Base-by-base conservation (phyloP, 2,888 invertebrate species). In the Icerya purchasi region DNA sequence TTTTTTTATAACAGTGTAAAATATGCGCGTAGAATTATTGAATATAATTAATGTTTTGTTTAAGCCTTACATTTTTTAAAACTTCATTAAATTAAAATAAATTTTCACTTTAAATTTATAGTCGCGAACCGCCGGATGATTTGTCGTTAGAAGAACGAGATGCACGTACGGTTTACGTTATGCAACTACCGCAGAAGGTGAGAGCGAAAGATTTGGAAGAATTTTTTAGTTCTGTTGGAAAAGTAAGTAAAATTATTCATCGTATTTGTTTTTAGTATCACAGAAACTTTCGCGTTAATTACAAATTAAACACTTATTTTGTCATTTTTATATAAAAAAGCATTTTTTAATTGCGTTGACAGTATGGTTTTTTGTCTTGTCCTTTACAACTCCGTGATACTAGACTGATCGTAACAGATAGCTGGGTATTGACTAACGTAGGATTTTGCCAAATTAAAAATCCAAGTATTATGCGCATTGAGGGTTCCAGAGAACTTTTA, bases 221-320 rank as follows among this genome's bases (percentile, higher is more conserved):
- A 73, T 99, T 99, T 73, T 98, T 98, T 73, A 93, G 93, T 24
- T 88, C 94, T 62, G 96, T 98, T 62, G 98, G 98, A 53, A 94
- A 94, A 79, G 94, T 94, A 61, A 57, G 61, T 50, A 20, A 8
- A 36, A 8, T n/a, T n/a, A n/a, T n/a, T n/a, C n/a, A n/a, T n/a
- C n/a, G n/a, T n/a, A n/a, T n/a, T n/a, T n/a, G n/a, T n/a, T n/a
- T n/a, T n/a, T n/a, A n/a, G n/a, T n/a, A n/a, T n/a, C n/a, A n/a
- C n/a, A n/a, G n/a, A n/a, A n/a, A n/a, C n/a, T n/a, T n/a, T n/a
- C n/a, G n/a, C n/a, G n/a, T 18, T 23, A 53, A 20, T 50, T 22
- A 14, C 10, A 22, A 18, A 61, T 55, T 62, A 50, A 10, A 22
- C 25, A 14, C 2, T 2, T 50, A 23, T 23, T 50, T 57, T 53